phyloP scores from a whole-genome alignment of 1,140 invertebrate species.

The Caenorhabditis briggsae region DNA sequence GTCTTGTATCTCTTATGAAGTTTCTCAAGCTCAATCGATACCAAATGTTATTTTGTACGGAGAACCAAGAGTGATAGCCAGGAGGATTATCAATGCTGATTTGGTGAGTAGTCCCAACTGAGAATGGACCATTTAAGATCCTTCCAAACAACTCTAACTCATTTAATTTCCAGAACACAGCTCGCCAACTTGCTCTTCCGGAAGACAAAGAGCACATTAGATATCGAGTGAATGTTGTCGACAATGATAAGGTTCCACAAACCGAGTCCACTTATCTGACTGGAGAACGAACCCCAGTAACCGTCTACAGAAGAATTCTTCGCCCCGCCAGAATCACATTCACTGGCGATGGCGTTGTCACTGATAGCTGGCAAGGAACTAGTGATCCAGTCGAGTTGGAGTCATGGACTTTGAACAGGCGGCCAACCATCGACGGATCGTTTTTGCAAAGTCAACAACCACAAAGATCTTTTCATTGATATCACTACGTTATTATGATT shows the following conservation, averaged over 20 bases:
- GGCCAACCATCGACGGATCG: background rate
- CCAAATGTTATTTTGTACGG: constrained; percentile 32
- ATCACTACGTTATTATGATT: background rate
- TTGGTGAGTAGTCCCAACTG: background rate
- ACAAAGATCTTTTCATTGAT: background rate
- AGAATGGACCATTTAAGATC: too few relatives aligned
- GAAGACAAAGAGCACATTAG: constrained; percentile 8
- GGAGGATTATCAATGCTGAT: constrained; percentile 30
- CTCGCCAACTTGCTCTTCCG: background rate
- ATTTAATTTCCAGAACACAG: background rate
- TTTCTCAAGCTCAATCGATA: background rate
- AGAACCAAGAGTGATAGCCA: constrained; percentile 4
- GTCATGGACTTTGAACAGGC: constrained; percentile 20
- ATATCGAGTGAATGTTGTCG: constrained; percentile 4
- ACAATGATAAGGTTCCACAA: background rate
- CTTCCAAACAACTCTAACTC: too few relatives aligned
- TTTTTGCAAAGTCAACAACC: background rate
- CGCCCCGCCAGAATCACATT: constrained; percentile 25
- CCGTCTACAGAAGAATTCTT: background rate
- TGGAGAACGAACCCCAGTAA: constrained; percentile 1
- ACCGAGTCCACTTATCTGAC: background rate
- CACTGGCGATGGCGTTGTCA: background rate
- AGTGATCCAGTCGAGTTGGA: constrained; percentile 29
- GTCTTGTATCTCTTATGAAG: background rate
- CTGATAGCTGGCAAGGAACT: constrained; percentile 24